Evolutionary conservation across 1,140 invertebrate genomes (phyloP).

Genomic region (Pentalonia nigronervosa): DNA sequence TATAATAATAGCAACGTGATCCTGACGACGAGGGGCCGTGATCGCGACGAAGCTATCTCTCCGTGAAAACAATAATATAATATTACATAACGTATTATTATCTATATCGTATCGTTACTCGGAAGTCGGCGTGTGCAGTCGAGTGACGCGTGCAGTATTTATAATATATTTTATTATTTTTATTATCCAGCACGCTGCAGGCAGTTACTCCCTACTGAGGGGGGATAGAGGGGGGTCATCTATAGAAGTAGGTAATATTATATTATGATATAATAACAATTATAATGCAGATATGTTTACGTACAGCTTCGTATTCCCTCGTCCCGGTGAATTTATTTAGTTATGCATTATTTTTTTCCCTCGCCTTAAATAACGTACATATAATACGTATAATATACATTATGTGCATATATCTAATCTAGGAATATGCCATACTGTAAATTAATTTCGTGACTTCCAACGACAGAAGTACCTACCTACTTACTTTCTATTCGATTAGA

Average conservation of each 20-base stretch:
- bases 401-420: not conserved
- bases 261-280: not conserved
- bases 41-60: not conserved
- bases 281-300: not conserved
- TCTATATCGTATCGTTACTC: not conserved
- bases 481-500: slow-evolving; percentile 50
- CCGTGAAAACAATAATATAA: not conserved
- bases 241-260: not conserved
- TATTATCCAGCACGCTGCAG: not conserved
- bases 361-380: not conserved
- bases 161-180: not conserved
- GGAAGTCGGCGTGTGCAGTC: not conserved
- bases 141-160: not conserved
- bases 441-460: slow-evolving; percentile 37
- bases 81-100: not conserved
- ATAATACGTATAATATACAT: not conserved
- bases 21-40: not conserved
- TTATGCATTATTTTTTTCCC: not conserved
- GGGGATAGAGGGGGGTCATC: not conserved
- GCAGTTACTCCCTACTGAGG: not conserved
- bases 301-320: not conserved
- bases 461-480: slow-evolving; percentile 21
- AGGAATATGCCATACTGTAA: not conserved
- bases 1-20: not conserved
- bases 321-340: not conserved